phyloP scores from a whole-genome alignment of 2,888 invertebrate species.

The Drosophila barbarae region DNA sequence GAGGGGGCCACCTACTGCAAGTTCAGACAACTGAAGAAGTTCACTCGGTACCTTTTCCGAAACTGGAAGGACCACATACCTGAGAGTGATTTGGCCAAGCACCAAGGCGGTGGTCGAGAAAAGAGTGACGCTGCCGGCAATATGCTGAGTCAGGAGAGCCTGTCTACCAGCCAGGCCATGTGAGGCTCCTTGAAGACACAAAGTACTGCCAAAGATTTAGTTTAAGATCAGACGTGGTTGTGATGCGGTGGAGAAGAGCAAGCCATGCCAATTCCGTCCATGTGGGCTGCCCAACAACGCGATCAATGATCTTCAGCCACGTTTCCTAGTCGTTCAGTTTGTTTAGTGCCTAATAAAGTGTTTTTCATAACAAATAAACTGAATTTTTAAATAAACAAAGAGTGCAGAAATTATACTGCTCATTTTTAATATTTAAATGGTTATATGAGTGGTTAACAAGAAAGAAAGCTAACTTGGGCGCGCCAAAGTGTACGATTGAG shows the following conservation, averaged over 20 bases:
- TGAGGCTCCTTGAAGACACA: constrained; percentile 12
- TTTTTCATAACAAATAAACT: constrained; percentile 59
- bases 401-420: background rate
- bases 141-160: constrained; percentile 43
- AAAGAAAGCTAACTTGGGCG: no score
- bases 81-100: constrained; percentile 78
- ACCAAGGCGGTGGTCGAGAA: constrained; percentile 29
- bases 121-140: constrained; percentile 38
- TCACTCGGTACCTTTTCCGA: constrained; percentile 93
- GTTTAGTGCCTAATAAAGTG: constrained; percentile 43
- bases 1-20: constrained; percentile 97
- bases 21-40: constrained; percentile 93
- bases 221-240: constrained; percentile 30
- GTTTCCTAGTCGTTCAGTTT: constrained; percentile 56
- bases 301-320: constrained; percentile 34
- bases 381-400: constrained; percentile 38
- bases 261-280: constrained; percentile 63
- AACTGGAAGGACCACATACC: constrained; percentile 96
- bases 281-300: constrained; percentile 47
- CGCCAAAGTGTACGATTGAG: no score
- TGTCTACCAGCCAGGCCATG: constrained; percentile 35
- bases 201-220: constrained; percentile 66
- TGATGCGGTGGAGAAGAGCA: constrained; percentile 6
- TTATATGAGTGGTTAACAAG: background rate
- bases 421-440: background rate